A percentile compares a stretch with the other conserved stretches of the same genome.
These are phyloP conservation scores for Gavia stellata DNA, from an alignment of 2,113 vertebrate species.

Conservation along the genomic window DNA sequence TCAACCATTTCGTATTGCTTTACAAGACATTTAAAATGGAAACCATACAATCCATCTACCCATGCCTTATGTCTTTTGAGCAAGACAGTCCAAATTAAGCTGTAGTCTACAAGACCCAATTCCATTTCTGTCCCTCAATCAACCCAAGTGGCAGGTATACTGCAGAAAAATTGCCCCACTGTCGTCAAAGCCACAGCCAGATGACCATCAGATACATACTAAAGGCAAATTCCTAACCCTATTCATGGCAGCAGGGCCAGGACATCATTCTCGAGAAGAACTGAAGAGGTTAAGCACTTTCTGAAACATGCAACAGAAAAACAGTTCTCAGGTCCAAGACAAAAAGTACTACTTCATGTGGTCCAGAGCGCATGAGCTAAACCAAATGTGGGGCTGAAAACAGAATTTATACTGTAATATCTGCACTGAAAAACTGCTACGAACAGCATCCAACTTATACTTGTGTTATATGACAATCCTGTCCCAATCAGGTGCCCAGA, in stretches of 20 bases:
- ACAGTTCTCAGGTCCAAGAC: background rate
- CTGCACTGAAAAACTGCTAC: background rate
- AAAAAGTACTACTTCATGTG: background rate
- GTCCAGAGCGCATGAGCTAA: background rate
- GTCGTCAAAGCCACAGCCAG: background rate
- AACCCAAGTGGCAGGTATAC: background rate
- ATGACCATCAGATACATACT: background rate
- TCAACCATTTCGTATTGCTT: background rate
- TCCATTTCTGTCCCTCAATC: background rate
- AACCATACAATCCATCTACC: background rate
- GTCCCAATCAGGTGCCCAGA: background rate
- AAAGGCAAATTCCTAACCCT: background rate
- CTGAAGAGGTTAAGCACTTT: background rate
- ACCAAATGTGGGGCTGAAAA: background rate
- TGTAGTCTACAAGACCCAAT: background rate
- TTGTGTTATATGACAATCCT: background rate
- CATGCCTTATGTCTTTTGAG: background rate
- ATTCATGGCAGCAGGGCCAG: background rate
- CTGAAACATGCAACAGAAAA: background rate
- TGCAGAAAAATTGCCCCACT: background rate
- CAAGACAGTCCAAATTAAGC: background rate
- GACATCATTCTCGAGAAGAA: background rate
- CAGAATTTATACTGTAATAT: background rate
- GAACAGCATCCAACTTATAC: background rate
- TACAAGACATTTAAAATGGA: background rate